These are phyloP conservation scores for Leucosticte australis DNA, from an alignment of 2,113 vertebrate species.

Conservation along the genomic window DNA sequence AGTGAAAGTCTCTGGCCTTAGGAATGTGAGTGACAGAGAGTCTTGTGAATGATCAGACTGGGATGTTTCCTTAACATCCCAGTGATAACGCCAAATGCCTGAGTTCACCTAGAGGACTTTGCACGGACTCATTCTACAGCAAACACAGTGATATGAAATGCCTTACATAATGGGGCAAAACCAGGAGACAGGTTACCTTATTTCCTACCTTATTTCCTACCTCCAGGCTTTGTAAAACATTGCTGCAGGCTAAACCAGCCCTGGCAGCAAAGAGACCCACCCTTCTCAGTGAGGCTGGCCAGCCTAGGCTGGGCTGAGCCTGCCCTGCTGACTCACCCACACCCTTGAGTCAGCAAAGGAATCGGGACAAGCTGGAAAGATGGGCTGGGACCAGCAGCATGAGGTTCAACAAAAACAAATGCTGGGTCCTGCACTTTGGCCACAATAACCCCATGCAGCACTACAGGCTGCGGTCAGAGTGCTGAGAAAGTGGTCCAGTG, in stretches of 20 bases:
- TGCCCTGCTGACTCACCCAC: neutral
- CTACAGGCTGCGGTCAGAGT: neutral
- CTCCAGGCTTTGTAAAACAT: neutral
- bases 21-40: neutral
- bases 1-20: neutral
- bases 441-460: neutral
- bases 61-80: neutral
- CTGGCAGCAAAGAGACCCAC: neutral
- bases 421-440: neutral
- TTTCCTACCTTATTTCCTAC: neutral
- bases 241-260: neutral
- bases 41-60: neutral
- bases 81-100: rapidly evolving
- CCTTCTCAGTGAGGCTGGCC: neutral
- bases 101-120: neutral
- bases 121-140: neutral
- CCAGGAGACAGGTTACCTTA: neutral
- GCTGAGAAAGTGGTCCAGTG: neutral
- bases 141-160: neutral
- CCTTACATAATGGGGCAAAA: neutral
- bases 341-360: neutral
- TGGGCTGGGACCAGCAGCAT: rapidly evolving
- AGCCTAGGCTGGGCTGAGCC: neutral
- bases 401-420: neutral
- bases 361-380: neutral